Percentiles rank a stretch among this genome's conserved stretches.
Evolutionary conservation across 2,797 vertebrate species (phyloP).

Genomic region (Melanotaenia parkinsoni): DNA sequence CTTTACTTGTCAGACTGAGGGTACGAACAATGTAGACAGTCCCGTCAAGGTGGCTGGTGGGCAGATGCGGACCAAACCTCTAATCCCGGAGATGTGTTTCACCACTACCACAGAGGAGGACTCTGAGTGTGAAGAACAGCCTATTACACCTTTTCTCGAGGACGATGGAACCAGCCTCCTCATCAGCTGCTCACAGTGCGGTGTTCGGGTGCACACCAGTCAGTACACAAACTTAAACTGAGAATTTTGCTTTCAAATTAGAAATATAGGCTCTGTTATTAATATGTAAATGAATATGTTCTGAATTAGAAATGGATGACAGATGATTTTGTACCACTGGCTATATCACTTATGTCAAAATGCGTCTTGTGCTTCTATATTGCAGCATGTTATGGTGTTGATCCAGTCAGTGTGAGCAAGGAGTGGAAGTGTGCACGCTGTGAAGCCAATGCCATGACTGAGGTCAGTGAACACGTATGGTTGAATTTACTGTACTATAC

Average conservation of each 20-base stretch:
- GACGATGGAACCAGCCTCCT: slow-evolving; percentile 94
- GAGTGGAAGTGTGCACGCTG: slow-evolving; percentile 95
- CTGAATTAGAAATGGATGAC: neutral
- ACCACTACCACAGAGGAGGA: slow-evolving; percentile 90
- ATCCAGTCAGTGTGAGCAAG: slow-evolving; percentile 85
- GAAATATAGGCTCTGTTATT: neutral
- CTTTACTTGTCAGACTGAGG: slow-evolving; percentile 82
- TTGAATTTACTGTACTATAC: neutral
- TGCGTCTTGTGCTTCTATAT: slow-evolving; percentile 13
- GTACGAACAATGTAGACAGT: slow-evolving; percentile 73
- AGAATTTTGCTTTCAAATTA: neutral
- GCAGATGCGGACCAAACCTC: slow-evolving; percentile 86
- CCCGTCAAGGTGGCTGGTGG: slow-evolving; percentile 70
- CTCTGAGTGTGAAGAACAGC: slow-evolving; percentile 85
- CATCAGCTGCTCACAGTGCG: slow-evolving; percentile 92
- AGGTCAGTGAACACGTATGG: slow-evolving; percentile 76
- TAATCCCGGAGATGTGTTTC: slow-evolving; percentile 97
- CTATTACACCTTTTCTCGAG: slow-evolving; percentile 86
- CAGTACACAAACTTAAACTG: slow-evolving; percentile 69
- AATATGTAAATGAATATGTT: neutral
- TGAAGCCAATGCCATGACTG: slow-evolving; percentile 88
- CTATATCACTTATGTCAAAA: neutral
- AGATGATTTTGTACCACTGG: neutral
- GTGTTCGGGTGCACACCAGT: slow-evolving; percentile 95
- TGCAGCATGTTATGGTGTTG: slow-evolving; percentile 94